Evolutionary conservation across 1,140 invertebrate species (phyloP).

Genomic region (Ruditapes philippinarum): DNA sequence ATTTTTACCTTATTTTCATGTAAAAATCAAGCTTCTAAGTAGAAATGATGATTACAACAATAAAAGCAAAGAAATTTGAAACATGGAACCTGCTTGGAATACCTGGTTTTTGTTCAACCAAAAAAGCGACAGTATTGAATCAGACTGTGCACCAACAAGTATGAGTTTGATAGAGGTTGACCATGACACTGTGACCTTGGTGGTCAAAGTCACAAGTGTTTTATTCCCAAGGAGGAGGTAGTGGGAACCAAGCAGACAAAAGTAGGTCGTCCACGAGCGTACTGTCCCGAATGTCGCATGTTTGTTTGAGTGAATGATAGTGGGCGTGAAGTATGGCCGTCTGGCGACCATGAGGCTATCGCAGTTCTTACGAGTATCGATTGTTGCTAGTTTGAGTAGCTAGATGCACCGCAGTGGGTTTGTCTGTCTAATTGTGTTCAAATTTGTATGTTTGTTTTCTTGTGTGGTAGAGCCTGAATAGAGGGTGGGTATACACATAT

Average conservation of each 20-base stretch:
- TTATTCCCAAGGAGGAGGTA: constrained; percentile 10
- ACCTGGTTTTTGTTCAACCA: constrained; percentile 43
- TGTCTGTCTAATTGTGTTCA: constrained; percentile 35
- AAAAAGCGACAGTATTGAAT: constrained; percentile 52
- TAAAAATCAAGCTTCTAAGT: too few relatives aligned
- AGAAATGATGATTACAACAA: constrained; percentile 29
- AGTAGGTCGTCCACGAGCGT: constrained; percentile 41
- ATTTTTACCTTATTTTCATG: too few relatives aligned
- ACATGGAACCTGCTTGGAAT: constrained; percentile 43
- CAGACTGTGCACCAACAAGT: constrained; percentile 44
- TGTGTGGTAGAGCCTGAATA: constrained; percentile 38
- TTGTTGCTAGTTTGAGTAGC: constrained; percentile 44
- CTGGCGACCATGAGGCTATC: constrained; percentile 7
- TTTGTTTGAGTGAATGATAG: constrained; percentile 46
- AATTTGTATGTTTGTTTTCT: constrained; percentile 45
- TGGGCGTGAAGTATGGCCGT: constrained; percentile 31
- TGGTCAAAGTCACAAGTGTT: constrained; percentile 18
- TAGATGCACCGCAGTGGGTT: constrained; percentile 37
- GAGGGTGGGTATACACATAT: constrained; percentile 38
- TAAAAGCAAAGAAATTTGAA: constrained; percentile 11
- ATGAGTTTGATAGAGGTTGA: constrained; percentile 50
- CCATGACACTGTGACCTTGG: constrained; percentile 29
- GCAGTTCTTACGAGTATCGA: constrained; percentile 41
- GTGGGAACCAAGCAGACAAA: constrained; percentile 42
- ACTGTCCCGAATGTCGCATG: constrained; percentile 53